Percentiles rank a stretch among this genome's conserved stretches.
Conservation (phyloP, 2,113 vertebrate genomes). For the Ivindomyrus marchei region DNA sequence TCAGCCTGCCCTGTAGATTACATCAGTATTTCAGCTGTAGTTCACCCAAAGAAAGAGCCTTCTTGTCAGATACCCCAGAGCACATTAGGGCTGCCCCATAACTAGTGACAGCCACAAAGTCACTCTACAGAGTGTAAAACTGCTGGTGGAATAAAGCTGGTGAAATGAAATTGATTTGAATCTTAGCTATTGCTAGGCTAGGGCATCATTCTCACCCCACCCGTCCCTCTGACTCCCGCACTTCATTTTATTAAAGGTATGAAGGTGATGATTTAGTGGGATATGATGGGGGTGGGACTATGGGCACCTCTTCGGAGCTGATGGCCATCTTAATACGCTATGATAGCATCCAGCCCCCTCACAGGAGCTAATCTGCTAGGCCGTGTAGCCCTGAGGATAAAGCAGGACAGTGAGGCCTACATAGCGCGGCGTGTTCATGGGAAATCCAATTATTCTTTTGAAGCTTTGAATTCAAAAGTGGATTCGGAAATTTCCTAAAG, state of each 20-base stretch:
- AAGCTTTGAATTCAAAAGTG: slow-evolving; percentile 74
- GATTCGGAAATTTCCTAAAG: slow-evolving; percentile 74
- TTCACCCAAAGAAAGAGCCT: slow-evolving; percentile 60
- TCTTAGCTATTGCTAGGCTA: slow-evolving; percentile 37
- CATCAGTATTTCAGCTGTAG: slow-evolving; percentile 48
- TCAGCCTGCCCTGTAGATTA: slow-evolving; percentile 48
- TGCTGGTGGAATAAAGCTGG: slow-evolving; percentile 50
- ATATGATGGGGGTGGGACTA: slow-evolving; percentile 21
- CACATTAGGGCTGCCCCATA: slow-evolving; percentile 53
- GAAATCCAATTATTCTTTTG: slow-evolving; percentile 78
- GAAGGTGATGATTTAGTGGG: slow-evolving; percentile 46
- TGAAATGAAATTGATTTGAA: slow-evolving; percentile 52
- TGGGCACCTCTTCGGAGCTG: slow-evolving; percentile 51
- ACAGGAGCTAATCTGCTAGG: slow-evolving; percentile 53
- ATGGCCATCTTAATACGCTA: slow-evolving; percentile 55
- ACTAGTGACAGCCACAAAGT: slow-evolving; percentile 50
- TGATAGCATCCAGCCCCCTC: slow-evolving; percentile 48
- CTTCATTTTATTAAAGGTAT: slow-evolving; percentile 41
- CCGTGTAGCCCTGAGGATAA: slow-evolving; percentile 62
- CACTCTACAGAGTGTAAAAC: slow-evolving; percentile 48
- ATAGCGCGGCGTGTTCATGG: slow-evolving; percentile 78
- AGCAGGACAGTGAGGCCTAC: slow-evolving; percentile 65
- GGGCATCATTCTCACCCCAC: slow-evolving; percentile 34
- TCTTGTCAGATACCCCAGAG: slow-evolving; percentile 54
- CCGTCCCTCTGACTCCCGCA: slow-evolving; percentile 36